phyloP scores from a whole-genome alignment of 1,140 invertebrate species.

The Saxidomus purpurata region DNA sequence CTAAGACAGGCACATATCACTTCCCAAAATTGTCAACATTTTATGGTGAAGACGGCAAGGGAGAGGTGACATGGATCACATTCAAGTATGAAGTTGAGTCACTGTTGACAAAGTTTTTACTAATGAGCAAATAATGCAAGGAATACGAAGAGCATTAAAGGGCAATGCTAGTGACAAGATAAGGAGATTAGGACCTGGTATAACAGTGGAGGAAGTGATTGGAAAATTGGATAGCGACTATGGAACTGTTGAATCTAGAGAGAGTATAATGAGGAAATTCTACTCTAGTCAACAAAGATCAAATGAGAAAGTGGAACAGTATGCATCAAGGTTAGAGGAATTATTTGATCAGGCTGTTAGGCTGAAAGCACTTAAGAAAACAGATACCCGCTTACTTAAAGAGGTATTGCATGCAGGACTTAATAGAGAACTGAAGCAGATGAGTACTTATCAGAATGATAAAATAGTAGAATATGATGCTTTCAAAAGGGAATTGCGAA shows the following conservation, averaged over 20 bases:
- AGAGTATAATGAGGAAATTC: conserved; percentile 31
- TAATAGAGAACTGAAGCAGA: neutral
- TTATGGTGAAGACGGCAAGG: conserved; percentile 44
- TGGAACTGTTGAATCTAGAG: conserved; percentile 23
- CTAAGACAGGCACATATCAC: neutral
- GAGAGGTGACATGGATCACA: conserved; percentile 25
- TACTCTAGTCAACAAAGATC: neutral
- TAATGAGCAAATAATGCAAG: conserved; percentile 37
- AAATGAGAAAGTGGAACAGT: conserved; percentile 18
- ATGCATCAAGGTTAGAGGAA: conserved; percentile 37
- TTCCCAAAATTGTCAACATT: conserved; percentile 34
- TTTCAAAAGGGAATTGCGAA: conserved; percentile 38
- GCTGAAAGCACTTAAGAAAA: neutral
- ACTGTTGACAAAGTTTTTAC: conserved; percentile 1
- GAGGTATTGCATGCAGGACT: conserved; percentile 8
- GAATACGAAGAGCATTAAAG: conserved; percentile 4
- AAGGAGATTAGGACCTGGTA: neutral
- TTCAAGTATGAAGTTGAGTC: conserved; percentile 44
- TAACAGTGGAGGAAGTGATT: neutral
- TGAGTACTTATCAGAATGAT: neutral
- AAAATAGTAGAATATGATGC: neutral
- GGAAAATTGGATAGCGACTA: conserved; percentile 4
- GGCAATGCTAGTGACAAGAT: conserved; percentile 22
- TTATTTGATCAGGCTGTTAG: conserved; percentile 15
- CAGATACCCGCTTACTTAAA: neutral